Conservation (phyloP, 2,888 invertebrate species). For the Caenorhabditis drosophilae region DNA sequence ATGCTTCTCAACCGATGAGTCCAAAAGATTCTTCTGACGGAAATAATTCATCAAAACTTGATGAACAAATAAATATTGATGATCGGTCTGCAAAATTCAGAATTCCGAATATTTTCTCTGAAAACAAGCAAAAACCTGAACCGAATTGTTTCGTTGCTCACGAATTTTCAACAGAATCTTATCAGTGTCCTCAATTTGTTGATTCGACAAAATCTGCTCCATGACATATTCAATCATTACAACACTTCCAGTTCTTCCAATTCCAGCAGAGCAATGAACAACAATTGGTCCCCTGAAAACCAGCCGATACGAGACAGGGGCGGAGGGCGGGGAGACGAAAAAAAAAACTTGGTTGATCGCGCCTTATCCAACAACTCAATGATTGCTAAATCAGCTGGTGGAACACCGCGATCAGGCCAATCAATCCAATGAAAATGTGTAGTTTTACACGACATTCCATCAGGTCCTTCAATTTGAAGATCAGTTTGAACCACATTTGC, state of each 20-base stretch:
- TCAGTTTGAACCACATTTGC: conserved; percentile 31
- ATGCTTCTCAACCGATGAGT: conserved; percentile 6
- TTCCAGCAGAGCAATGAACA: conserved; percentile 51
- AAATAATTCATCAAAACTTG: conserved; percentile 45
- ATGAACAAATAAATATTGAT: conserved; percentile 49
- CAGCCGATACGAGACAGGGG: neutral
- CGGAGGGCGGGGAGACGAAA: neutral
- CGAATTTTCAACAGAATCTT: conserved; percentile 43
- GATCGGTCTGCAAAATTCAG: conserved; percentile 35
- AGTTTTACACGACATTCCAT: conserved; percentile 10
- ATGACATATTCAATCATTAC: conserved; percentile 48
- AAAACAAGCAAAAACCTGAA: conserved; percentile 36
- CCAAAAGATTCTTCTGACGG: conserved; percentile 12
- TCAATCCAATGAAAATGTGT: conserved; percentile 49
- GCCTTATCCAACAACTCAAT: conserved; percentile 32
- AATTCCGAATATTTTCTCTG: neutral
- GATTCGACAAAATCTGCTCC: conserved; percentile 30
- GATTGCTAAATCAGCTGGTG: conserved; percentile 35
- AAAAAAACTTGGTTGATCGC: conserved; percentile 10
- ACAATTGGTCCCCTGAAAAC: conserved; percentile 36
- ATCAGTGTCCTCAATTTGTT: conserved; percentile 31
- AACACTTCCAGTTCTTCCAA: conserved; percentile 47
- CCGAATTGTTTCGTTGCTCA: conserved; percentile 40
- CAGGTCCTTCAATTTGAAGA: conserved; percentile 21
- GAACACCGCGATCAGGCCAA: conserved; percentile 50